A percentile compares a stretch with the other conserved stretches of the same genome.
Conservation (phyloP, 2,888 invertebrate genomes). For the Drosophila merina region DNA sequence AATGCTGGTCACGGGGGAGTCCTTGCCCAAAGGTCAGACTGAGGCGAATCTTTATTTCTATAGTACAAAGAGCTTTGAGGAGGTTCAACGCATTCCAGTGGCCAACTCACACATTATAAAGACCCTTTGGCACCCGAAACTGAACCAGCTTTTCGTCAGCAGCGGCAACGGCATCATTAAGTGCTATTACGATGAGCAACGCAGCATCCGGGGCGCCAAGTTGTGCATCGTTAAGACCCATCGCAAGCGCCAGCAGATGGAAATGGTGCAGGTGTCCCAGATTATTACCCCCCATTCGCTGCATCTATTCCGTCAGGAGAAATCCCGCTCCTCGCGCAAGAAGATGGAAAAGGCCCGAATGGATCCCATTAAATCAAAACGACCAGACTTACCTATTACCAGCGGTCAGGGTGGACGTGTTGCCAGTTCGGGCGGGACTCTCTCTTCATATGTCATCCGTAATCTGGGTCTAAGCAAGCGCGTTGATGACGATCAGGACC, state of each 20-base stretch:
- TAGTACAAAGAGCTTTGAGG: conserved; percentile 90
- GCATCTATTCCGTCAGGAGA: conserved; percentile 96
- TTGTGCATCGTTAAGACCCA: conserved; percentile 93
- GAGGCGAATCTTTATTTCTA: conserved; percentile 91
- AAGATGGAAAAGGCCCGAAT: conserved; percentile 95
- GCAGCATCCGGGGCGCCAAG: conserved; percentile 95
- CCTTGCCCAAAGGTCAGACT: conserved; percentile 88
- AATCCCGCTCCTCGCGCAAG: conserved; percentile 94
- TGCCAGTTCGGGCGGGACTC: conserved; percentile 94
- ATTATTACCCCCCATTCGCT: conserved; percentile 98
- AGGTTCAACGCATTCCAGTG: conserved; percentile 90
- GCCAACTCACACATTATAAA: conserved; percentile 93
- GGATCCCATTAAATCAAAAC: conserved; percentile 92
- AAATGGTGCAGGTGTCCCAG: conserved; percentile 94
- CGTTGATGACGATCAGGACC: conserved; percentile 96
- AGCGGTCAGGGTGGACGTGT: conserved; percentile 96
- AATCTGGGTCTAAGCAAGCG: conserved; percentile 96
- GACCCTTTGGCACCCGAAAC: conserved; percentile 96
- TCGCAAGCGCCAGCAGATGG: conserved; percentile 91
- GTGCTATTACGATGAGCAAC: conserved; percentile 94
- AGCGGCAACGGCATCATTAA: conserved; percentile 95
- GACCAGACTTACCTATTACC: conserved; percentile 94
- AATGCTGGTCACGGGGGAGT: conserved; percentile 94
- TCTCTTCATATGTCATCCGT: conserved; percentile 97
- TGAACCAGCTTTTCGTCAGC: conserved; percentile 98